Evolutionary conservation across 2,113 vertebrate genomes (phyloP).

Genomic region (Hystrix brachyura): DNA sequence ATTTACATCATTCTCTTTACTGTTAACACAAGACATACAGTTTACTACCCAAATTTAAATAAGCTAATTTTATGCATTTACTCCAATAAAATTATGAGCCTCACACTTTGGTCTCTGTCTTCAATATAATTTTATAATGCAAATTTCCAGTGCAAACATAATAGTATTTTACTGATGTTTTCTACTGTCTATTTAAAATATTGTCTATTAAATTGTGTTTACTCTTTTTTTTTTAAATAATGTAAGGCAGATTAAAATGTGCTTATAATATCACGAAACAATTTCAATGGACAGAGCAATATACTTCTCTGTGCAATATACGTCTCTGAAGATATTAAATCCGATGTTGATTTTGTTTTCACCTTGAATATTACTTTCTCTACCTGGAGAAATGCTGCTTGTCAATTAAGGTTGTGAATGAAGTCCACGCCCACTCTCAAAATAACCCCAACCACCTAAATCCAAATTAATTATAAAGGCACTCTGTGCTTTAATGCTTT

Average conservation of each 20-base stretch:
- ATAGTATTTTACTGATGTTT: background rate
- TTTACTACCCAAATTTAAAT: background rate
- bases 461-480: background rate
- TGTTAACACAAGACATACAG: background rate
- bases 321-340: background rate
- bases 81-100: background rate
- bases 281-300: background rate
- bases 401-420: background rate
- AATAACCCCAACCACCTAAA: background rate
- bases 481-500: background rate
- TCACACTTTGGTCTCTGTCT: background rate
- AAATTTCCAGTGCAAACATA: background rate
- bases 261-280: background rate
- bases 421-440: background rate
- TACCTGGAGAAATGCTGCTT: background rate
- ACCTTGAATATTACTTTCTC: background rate
- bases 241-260: background rate
- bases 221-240: background rate
- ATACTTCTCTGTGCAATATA: background rate
- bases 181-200: background rate
- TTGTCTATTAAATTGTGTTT: background rate
- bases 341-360: background rate
- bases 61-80: background rate
- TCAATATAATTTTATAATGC: background rate
- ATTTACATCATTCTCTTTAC: background rate